phyloP scores from a whole-genome alignment of 2,797 vertebrate species.

The Enteromius paludinosus region DNA sequence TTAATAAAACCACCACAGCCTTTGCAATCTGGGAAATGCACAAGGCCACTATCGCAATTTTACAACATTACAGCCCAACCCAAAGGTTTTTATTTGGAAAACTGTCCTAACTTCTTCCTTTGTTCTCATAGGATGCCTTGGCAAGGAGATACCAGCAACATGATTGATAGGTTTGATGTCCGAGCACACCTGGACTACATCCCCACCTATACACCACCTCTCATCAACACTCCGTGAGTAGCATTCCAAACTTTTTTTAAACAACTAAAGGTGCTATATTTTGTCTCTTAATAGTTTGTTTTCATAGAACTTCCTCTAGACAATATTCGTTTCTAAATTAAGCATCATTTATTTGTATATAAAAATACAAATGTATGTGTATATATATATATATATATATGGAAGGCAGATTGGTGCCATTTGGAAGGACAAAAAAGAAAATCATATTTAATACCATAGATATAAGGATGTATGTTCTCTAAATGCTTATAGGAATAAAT shows the following conservation, averaged over 20 bases:
- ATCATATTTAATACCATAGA: neutral
- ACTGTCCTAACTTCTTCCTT: neutral
- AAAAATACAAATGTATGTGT: neutral
- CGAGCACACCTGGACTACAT: slow-evolving; percentile 94
- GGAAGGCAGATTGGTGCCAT: neutral
- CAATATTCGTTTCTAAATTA: neutral
- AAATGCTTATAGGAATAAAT: neutral
- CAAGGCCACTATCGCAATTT: neutral
- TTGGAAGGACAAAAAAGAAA: neutral
- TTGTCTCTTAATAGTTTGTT: neutral
- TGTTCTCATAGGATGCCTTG: slow-evolving; percentile 90
- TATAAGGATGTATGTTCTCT: neutral
- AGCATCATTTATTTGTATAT: neutral
- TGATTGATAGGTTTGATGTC: slow-evolving; percentile 97
- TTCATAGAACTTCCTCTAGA: neutral
- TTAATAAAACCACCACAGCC: neutral
- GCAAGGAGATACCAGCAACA: slow-evolving; percentile 96
- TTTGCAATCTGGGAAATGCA: neutral
- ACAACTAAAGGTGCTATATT: neutral
- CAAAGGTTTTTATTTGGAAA: neutral
- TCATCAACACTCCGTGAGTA: slow-evolving; percentile 88
- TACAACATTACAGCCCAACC: neutral
- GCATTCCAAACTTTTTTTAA: neutral
- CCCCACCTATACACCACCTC: slow-evolving; percentile 88
- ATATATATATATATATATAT: neutral